Percentiles rank a stretch among this genome's conserved stretches.
Evolutionary conservation across 1,140 invertebrate genomes (phyloP).

Genomic region (Cheumatopsyche charites): DNA sequence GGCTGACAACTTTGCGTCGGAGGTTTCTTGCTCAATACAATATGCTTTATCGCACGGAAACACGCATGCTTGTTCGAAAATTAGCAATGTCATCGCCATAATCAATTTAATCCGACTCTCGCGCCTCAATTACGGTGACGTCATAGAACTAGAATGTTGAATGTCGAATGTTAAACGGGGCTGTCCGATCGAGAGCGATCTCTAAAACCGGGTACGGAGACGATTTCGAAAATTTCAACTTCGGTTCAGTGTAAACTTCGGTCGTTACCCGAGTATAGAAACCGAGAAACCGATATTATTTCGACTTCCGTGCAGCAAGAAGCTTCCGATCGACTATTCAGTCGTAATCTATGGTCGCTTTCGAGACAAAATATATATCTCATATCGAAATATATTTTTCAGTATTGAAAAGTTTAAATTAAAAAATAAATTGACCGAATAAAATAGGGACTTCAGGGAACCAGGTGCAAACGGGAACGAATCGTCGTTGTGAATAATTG

Average conservation of each 20-base stretch:
- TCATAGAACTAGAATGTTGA: no score
- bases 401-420: background rate
- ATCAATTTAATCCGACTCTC: conserved; percentile 22
- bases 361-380: background rate
- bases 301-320: background rate
- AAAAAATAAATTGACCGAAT: background rate
- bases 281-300: no score
- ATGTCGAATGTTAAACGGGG: no score
- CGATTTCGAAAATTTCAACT: no score
- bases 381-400: background rate
- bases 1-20: conserved; percentile 27
- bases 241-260: no score
- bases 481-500: conserved; percentile 17
- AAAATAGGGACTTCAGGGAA: background rate
- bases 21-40: conserved; percentile 25
- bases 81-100: conserved; percentile 18
- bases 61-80: conserved; percentile 28
- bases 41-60: conserved; percentile 32
- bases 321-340: background rate
- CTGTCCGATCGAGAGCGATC: no score
- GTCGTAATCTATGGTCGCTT: background rate
- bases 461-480: conserved; percentile 4
- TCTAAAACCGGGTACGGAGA: no score
- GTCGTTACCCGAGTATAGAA: no score
- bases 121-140: background rate